Conservation (phyloP, 1,140 invertebrate species). For the Coptotermes formosanus region DNA sequence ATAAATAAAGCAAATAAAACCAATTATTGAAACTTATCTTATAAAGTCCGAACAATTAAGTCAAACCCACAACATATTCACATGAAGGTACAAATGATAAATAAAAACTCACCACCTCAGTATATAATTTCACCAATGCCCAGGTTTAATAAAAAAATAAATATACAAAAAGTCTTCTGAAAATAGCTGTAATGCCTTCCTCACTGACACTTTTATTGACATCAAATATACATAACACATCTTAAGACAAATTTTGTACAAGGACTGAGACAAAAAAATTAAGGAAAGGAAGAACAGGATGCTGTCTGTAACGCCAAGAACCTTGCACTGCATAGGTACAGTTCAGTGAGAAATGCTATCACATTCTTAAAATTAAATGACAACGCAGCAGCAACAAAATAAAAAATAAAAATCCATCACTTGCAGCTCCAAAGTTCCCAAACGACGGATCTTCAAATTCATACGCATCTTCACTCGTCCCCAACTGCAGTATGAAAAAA, state of each 20-base stretch:
- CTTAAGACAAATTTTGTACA: background rate
- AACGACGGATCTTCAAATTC: slow-evolving; percentile 11
- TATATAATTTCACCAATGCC: background rate
- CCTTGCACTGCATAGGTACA: background rate
- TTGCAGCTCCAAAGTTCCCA: slow-evolving; percentile 14
- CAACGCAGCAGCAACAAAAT: background rate
- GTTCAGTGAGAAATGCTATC: slow-evolving; percentile 18
- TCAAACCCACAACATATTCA: too few relatives aligned
- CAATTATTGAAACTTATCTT: too few relatives aligned
- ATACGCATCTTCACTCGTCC: slow-evolving; percentile 2
- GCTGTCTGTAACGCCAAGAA: background rate
- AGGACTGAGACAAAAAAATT: background rate
- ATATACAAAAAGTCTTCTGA: background rate
- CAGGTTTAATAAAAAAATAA: background rate
- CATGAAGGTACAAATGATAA: too few relatives aligned
- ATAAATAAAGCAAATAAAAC: too few relatives aligned
- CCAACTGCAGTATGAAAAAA: slow-evolving; percentile 3
- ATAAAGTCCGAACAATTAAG: too few relatives aligned
- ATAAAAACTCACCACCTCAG: background rate
- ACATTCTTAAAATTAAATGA: background rate
- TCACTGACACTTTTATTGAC: background rate
- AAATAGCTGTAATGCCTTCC: background rate
- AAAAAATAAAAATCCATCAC: slow-evolving; percentile 7
- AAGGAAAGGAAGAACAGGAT: background rate
- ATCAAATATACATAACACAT: slow-evolving; percentile 13